Evolutionary conservation across 1,140 invertebrate genomes (phyloP), one percentile per base, ranked within the genome.

Genomic region (Rhysida immarginata): DNA sequence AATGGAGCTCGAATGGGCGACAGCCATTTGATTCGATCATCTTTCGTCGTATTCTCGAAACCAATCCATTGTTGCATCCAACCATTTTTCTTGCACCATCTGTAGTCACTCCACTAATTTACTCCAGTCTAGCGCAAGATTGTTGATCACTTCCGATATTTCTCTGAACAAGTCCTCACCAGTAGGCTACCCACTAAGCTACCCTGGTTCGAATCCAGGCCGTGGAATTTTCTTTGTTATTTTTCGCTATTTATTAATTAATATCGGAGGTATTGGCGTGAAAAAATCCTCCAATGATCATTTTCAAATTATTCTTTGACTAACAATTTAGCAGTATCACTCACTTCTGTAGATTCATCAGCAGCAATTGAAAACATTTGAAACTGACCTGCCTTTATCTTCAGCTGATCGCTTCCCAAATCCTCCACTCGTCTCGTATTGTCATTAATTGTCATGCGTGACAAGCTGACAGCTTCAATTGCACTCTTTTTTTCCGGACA

Each of bases 1-100:
- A n/a, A n/a, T n/a, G n/a, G n/a, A n/a, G n/a, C n/a, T n/a, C n/a
- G 56, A 64, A 56, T 23, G 44, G 57, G 50, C 54, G 42, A 48
- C 13, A 23, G 26, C 23, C 26, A 18, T 46, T 26, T 55, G 43
- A 50, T 53, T 55, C 56, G 51, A 29, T 58, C 55, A 57, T 56
- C 51, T 60, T 59, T 48, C 60, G 59, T 53, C 57, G 29, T 54
- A 63, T 56, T 53, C 60, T 60, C 58, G 58, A 60, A 58, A 67
- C 56, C 45, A 64, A 55, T 46, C 61, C 60, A 58, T 58, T 44
- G 43, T 64, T 55, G 57, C 59, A 62, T 20, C 65, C 63, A 53
- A 58, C 58, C 66, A 65, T n/a, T 66, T 52, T 61, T 61, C 61
- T 60, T 49, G 58, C 65, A 56, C 64, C 65, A 68, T 68, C 65